phyloP scores from a whole-genome alignment of 1,140 invertebrate species.

The Polyergus mexicanus region DNA sequence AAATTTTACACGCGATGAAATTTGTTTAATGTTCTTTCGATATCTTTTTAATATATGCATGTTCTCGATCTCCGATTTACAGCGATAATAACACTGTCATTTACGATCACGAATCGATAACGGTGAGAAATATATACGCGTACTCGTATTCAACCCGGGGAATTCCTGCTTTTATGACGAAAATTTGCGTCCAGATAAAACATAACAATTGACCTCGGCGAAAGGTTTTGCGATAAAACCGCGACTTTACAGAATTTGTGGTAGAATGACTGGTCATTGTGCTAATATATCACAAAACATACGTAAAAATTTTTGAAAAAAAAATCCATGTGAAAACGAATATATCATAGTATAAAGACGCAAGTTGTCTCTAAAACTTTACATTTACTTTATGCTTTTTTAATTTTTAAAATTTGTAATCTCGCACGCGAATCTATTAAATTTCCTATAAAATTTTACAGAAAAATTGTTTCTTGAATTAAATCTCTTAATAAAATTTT shows the following conservation, averaged over 20 bases:
- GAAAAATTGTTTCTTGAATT: neutral
- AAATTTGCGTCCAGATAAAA: slow-evolving; percentile 40
- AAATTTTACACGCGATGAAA: slow-evolving; percentile 16
- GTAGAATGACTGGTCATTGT: neutral
- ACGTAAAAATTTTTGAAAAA: neutral
- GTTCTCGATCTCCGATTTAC: neutral
- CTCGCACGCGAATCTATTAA: neutral
- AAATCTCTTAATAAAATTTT: neutral
- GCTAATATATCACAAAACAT: neutral
- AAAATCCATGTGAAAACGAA: neutral
- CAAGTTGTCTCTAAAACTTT: neutral
- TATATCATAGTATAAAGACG: no score
- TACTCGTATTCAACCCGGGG: neutral
- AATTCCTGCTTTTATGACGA: slow-evolving; percentile 34
- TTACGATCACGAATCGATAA: neutral
- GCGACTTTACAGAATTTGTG: neutral
- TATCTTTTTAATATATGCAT: neutral
- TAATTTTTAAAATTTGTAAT: neutral
- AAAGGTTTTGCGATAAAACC: slow-evolving; percentile 18
- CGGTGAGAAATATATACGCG: neutral
- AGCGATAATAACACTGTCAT: slow-evolving; percentile 12
- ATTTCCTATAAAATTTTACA: neutral
- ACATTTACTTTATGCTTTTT: neutral
- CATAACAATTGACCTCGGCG: neutral
- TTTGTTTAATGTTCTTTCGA: neutral